A percentile compares a stretch with the other conserved stretches of the same genome.
These are phyloP conservation scores for Drosophila ezoana DNA, from an alignment of 2,888 invertebrate genomes.

Conservation along the genomic window DNA sequence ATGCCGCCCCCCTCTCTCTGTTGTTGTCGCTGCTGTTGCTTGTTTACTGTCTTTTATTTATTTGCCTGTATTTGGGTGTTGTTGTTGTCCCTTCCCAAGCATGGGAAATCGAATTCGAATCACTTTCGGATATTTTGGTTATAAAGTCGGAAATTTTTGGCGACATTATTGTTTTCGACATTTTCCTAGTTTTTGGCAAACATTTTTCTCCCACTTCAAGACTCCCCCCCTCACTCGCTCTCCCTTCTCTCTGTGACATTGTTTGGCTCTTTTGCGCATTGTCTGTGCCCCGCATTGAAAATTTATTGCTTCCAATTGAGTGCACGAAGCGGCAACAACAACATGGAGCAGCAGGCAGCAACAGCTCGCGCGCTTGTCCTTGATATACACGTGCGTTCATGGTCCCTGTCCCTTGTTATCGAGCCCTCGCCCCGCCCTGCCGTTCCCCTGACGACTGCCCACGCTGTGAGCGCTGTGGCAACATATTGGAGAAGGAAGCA, in stretches of 20 bases:
- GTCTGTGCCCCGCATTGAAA: conserved; percentile 69
- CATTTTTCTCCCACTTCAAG: conserved; percentile 29
- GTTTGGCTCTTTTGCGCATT: conserved; percentile 26
- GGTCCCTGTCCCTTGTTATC: conserved; percentile 36
- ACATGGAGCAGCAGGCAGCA: conserved; percentile 38
- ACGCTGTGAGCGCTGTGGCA: conserved; percentile 38
- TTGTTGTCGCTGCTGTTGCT: conserved; percentile 57
- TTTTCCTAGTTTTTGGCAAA: conserved; percentile 74
- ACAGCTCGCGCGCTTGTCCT: conserved; percentile 75
- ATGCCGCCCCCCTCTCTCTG: conserved; percentile 16
- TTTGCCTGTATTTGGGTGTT: conserved; percentile 45
- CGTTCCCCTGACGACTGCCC: neutral
- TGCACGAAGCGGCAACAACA: conserved; percentile 65
- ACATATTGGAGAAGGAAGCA: conserved; percentile 80
- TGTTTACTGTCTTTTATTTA: conserved; percentile 71
- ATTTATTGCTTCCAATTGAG: conserved; percentile 84
- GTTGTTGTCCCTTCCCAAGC: conserved; percentile 20
- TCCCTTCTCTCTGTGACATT: conserved; percentile 1
- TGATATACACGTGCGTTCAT: conserved; percentile 75
- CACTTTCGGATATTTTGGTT: conserved; percentile 84
- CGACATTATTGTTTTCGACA: conserved; percentile 81
- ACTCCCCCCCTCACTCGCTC: neutral
- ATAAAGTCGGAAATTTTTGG: conserved; percentile 82
- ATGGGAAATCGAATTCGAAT: conserved; percentile 84
- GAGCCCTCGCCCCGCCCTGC: conserved; percentile 7